Percentiles rank a stretch among this genome's conserved stretches.
Evolutionary conservation across 1,140 invertebrate genomes (phyloP).

Genomic region (Octopus sinensis): DNA sequence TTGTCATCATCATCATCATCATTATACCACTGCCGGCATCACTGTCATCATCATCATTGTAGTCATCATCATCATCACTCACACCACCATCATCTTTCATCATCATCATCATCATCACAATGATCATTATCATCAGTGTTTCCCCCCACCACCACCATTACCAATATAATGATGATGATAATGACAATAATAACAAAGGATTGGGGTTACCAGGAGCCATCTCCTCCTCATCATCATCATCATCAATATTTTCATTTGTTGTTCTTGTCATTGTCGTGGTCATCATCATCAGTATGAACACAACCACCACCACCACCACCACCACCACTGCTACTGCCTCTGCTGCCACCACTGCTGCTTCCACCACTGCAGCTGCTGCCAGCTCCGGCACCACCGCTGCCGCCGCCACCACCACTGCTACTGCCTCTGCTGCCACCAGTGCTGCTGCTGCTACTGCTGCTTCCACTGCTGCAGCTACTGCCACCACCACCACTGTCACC

Average conservation of each 20-base stretch:
- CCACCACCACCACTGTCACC: constrained; percentile 4
- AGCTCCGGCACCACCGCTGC: constrained; percentile 11
- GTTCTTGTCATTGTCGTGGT: neutral
- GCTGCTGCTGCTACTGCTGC: constrained; percentile 14
- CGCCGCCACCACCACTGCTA: constrained; percentile 12
- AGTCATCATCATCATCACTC: too few relatives aligned
- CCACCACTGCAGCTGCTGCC: constrained; percentile 16
- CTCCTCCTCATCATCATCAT: neutral
- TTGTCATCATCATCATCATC: constrained; percentile 17
- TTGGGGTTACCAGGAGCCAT: neutral
- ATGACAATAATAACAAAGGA: constrained; percentile 8
- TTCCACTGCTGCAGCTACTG: neutral
- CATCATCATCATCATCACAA: too few relatives aligned
- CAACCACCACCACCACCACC: neutral
- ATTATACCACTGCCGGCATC: constrained; percentile 11
- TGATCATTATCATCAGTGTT: too few relatives aligned
- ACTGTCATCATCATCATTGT: constrained; percentile 16
- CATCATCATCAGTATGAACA: too few relatives aligned
- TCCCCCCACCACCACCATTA: neutral
- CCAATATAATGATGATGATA: constrained; percentile 8
- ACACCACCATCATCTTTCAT: too few relatives aligned
- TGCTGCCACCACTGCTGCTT: neutral
- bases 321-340: constrained; percentile 11
- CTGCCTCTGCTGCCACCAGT: constrained; percentile 13
- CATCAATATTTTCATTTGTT: neutral